Conservation (phyloP, 2,113 vertebrate genomes). For the Steatornis caripensis region DNA sequence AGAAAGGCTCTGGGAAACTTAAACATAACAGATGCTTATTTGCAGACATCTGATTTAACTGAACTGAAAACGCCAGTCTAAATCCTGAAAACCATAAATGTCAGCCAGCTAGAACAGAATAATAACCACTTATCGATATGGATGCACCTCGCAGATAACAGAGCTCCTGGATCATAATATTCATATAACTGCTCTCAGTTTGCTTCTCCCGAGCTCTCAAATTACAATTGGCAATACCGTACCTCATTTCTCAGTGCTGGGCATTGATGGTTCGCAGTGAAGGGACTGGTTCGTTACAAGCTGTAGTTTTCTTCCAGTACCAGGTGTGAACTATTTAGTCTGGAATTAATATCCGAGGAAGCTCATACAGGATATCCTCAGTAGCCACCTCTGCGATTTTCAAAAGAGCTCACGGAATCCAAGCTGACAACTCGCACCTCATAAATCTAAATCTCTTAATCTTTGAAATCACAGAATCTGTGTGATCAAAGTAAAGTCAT, state of each 20-base stretch:
- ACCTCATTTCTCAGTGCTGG: neutral
- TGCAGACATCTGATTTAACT: constrained; percentile 50
- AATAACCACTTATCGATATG: constrained; percentile 16
- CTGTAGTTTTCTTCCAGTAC: neutral
- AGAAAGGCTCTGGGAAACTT: constrained; percentile 52
- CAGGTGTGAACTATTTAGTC: neutral
- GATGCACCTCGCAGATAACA: constrained; percentile 41
- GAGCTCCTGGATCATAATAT: constrained; percentile 11
- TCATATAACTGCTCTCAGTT: neutral
- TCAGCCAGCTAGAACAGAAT: constrained; percentile 58
- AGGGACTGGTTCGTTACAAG: neutral
- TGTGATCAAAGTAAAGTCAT: neutral
- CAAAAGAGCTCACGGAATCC: neutral
- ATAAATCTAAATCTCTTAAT: neutral
- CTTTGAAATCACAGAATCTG: neutral
- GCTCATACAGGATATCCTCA: neutral
- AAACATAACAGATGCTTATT: constrained; percentile 61
- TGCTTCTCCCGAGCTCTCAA: neutral
- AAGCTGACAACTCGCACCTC: neutral
- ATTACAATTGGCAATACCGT: neutral
- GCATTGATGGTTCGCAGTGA: neutral
- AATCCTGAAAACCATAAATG: constrained; percentile 46
- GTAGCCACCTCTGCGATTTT: neutral
- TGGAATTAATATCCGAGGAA: neutral
- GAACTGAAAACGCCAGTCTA: constrained; percentile 41